phyloP scores from a whole-genome alignment of 2,113 vertebrate genomes.

The Sprattus sprattus region DNA sequence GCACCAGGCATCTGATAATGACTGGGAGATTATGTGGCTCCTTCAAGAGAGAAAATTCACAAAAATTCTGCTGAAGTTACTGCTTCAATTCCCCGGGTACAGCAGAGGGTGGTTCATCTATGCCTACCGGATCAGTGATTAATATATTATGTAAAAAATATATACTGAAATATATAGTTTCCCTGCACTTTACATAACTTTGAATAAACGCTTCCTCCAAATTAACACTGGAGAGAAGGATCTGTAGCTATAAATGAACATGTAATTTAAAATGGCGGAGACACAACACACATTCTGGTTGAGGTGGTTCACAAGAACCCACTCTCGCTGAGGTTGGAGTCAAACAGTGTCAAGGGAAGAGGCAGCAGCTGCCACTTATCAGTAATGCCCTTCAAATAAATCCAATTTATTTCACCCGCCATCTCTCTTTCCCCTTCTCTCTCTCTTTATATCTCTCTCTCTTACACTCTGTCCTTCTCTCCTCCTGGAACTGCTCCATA shows the following conservation, averaged over 20 bases:
- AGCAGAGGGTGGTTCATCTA: no score
- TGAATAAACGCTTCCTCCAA: background rate
- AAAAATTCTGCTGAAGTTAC: no score
- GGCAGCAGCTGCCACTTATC: conserved; percentile 54
- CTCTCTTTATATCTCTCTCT: conserved; percentile 15
- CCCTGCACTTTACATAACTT: no score
- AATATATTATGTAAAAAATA: no score
- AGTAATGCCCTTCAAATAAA: conserved; percentile 51
- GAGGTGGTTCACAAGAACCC: background rate
- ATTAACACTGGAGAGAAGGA: no score
- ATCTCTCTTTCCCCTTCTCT: conserved; percentile 23
- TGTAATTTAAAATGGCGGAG: background rate
- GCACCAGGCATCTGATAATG: background rate
- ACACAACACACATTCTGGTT: background rate
- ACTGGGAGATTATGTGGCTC: background rate
- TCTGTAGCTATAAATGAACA: background rate
- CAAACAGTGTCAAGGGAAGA: conserved; percentile 29
- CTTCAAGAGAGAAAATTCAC: no score
- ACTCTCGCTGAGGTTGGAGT: background rate
- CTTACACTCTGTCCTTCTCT: conserved; percentile 11
- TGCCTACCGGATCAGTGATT: no score
- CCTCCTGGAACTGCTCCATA: background rate
- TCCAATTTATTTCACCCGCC: conserved; percentile 55
- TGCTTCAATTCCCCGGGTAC: no score
- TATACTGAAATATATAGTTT: no score